Evolutionary conservation across 2,113 vertebrate genomes (phyloP), one percentile per base, ranked within the genome.

Genomic region (Pollimyrus isidori): DNA sequence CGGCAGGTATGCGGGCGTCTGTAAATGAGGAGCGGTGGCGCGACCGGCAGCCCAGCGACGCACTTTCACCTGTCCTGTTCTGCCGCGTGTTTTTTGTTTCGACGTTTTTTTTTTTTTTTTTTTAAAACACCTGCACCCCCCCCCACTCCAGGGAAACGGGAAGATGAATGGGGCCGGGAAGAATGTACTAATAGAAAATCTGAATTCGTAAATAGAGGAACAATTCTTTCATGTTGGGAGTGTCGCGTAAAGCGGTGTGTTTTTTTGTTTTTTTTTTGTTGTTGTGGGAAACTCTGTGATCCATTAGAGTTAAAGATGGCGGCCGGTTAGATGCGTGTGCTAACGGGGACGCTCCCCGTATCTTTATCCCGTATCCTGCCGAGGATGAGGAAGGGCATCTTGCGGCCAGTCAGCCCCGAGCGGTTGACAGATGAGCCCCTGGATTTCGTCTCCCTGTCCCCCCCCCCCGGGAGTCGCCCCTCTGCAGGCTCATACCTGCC

Each of bases 1-100:
- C 92, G 95, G 94, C 96, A 97, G 96, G 97, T 96, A 96, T 50
- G 94, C 91, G 92, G 56, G 92, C 90, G 92, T 95, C 95, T 87
- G 23, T 62, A 87, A 87, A 87, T 87, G 52, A 87, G 86, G 65
- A 87, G 65, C 62, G 13, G 65, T 46, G 86, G 86, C n/a, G 53
- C 42, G 86, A 21, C 7, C 26, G 2, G 10, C 50, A 39, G 56
- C 45, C 42, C 35, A 11, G 45, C 84, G 0, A 15, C 17, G 23
- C 53, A 86, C 83, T 89, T 62, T 89, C 52, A 85, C 80, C 83
- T 84, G 80, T 23, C 53, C 80, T 89, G 82, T 89, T 84, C 1
- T 62, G 50, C 49, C 45, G n/a, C 11, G 15, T 58, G 30, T 84
- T 30, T 30, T 83, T 35, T 83, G 49, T 89, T 49, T 82, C 48